Conservation (phyloP, 2,113 vertebrate genomes). For the Stegastes partitus region DNA sequence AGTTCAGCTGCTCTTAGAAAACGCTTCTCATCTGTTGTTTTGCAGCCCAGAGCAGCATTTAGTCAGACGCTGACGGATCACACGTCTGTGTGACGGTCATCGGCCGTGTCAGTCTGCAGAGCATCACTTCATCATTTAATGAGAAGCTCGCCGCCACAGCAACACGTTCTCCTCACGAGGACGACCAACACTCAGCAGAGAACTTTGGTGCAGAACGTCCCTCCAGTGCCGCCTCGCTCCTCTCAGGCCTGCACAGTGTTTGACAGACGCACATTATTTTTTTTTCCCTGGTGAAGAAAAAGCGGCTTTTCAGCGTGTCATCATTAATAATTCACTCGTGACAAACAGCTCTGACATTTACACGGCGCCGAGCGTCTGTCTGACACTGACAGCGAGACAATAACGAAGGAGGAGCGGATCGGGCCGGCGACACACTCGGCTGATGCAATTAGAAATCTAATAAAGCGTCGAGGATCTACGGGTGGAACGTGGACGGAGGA, state of each 20-base stretch:
- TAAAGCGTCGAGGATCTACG: constrained; percentile 34
- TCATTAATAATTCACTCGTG: constrained; percentile 85
- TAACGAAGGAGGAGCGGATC: constrained; percentile 70
- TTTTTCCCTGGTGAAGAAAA: constrained; percentile 76
- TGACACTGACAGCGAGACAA: constrained; percentile 69
- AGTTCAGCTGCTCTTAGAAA: constrained; percentile 4
- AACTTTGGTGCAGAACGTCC: constrained; percentile 14
- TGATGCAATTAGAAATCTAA: constrained; percentile 67
- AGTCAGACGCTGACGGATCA: constrained; percentile 50
- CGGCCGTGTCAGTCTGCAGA: constrained; percentile 31
- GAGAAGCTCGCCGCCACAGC: constrained; percentile 18
- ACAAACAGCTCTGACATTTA: constrained; percentile 86
- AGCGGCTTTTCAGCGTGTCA: constrained; percentile 82
- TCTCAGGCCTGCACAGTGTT: constrained; percentile 29
- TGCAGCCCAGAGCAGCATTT: constrained; percentile 26
- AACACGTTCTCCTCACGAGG: constrained; percentile 1
- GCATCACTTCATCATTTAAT: constrained; percentile 21
- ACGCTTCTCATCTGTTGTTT: constrained; percentile 19
- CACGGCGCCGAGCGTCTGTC: constrained; percentile 69
- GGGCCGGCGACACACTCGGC: constrained; percentile 20
- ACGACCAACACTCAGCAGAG: too few species aligned
- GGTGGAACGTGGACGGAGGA: constrained; percentile 40
- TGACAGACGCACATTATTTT: constrained; percentile 65
- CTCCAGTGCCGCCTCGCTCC: not conserved
- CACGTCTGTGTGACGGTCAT: constrained; percentile 52